Conservation (phyloP, 1,140 invertebrate genomes). For the Eueides isabella region DNA sequence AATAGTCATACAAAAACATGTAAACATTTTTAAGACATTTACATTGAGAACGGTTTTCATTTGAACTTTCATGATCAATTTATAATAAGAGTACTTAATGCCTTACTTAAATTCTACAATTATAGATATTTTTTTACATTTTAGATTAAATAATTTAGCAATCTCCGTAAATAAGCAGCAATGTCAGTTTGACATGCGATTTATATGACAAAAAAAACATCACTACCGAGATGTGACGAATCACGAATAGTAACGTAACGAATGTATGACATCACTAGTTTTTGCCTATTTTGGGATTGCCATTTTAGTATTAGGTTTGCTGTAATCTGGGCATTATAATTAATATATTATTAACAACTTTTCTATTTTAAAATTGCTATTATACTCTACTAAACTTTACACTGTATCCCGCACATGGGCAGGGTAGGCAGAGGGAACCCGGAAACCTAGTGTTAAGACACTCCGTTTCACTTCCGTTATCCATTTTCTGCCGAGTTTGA, state of each 20-base stretch:
- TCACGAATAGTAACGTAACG: conserved; percentile 27
- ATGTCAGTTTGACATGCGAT: conserved; percentile 19
- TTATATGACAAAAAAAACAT: conserved; percentile 22
- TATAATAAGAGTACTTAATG: background rate
- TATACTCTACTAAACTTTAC: too few species aligned
- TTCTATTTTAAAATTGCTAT: too few species aligned
- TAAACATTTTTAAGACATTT: too few species aligned
- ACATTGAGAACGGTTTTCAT: too few species aligned
- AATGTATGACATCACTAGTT: conserved; percentile 53
- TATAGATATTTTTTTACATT: background rate
- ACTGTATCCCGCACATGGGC: too few species aligned
- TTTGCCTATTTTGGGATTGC: conserved; percentile 46
- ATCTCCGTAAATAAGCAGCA: conserved; percentile 9
- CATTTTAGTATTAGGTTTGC: background rate
- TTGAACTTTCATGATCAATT: background rate
- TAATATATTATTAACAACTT: background rate
- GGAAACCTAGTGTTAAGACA: too few species aligned
- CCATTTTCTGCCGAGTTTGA: too few species aligned
- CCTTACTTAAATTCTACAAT: background rate
- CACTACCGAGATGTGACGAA: conserved; percentile 37
- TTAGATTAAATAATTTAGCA: background rate
- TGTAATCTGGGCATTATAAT: background rate
- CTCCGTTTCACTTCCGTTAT: too few species aligned
- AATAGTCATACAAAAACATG: too few species aligned
- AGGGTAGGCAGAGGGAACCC: too few species aligned